Conservation (phyloP, 2,888 invertebrate genomes). For the Macrophya annulata region DNA sequence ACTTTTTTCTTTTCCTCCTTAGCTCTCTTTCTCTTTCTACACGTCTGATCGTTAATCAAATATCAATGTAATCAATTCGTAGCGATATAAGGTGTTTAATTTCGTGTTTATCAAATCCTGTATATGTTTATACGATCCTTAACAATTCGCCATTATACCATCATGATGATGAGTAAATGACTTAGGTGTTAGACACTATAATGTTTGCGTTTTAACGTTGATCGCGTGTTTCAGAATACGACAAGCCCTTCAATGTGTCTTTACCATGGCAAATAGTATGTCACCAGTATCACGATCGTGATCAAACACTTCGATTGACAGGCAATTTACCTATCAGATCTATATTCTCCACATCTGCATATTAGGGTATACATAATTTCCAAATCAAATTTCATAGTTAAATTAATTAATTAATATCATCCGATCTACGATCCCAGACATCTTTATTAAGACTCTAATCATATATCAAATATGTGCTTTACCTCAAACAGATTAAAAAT, state of each 20-base stretch:
- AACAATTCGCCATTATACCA: background rate
- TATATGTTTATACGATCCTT: background rate
- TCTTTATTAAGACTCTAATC: background rate
- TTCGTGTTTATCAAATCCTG: background rate
- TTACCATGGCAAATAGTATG: background rate
- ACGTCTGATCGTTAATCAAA: no score
- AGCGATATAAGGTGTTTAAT: background rate
- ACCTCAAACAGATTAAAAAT: background rate
- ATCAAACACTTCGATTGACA: slow-evolving; percentile 32
- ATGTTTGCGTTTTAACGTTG: slow-evolving; percentile 25
- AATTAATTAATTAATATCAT: background rate
- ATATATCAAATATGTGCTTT: background rate
- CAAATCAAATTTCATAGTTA: background rate
- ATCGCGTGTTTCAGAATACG: slow-evolving; percentile 21
- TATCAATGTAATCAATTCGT: no score
- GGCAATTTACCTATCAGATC: slow-evolving; percentile 19
- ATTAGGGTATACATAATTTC: background rate
- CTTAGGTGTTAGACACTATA: background rate
- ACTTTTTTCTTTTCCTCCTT: no score
- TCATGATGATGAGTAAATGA: background rate
- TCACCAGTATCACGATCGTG: background rate
- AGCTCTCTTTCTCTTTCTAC: no score
- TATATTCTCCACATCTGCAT: background rate
- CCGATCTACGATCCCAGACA: background rate
- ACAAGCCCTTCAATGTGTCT: slow-evolving; percentile 1